Conservation (phyloP, 37 sponge, comb jelly and placozoan species). For the Axinella damicornis region DNA sequence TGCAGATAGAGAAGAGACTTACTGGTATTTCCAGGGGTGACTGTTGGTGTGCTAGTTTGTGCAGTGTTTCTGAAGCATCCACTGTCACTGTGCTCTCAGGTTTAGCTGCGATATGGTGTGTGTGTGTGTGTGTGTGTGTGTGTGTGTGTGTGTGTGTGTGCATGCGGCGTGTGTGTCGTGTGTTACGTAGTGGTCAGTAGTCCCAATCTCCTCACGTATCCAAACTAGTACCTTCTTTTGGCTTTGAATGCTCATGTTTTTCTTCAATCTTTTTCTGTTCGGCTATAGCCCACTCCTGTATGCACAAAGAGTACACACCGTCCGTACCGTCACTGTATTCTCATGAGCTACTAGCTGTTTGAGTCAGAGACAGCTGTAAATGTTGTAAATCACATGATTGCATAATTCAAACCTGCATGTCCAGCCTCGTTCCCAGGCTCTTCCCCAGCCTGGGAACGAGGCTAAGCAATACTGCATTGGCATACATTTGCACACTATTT, state of each 20-base stretch:
- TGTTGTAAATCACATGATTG: too few relatives aligned
- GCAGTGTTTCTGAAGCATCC: slow-evolving; percentile 2
- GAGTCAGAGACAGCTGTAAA: too few relatives aligned
- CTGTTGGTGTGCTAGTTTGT: slow-evolving; percentile 23
- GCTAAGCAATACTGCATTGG: too few relatives aligned
- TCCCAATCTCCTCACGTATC: too few relatives aligned
- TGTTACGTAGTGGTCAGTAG: too few relatives aligned
- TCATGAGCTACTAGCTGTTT: too few relatives aligned
- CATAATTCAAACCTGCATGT: too few relatives aligned
- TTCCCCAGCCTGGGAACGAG: too few relatives aligned
- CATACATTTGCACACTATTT: too few relatives aligned
- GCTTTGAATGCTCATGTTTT: slow-evolving; percentile 29
- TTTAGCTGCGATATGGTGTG: too few relatives aligned
- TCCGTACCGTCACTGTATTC: background rate
- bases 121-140: too few relatives aligned
- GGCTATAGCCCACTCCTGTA: slow-evolving; percentile 74
- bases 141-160: background rate
- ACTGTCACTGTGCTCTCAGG: slow-evolving; percentile 7
- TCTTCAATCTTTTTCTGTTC: slow-evolving; percentile 57
- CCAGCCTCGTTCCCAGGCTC: too few relatives aligned
- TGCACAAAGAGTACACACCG: background rate
- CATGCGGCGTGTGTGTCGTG: background rate
- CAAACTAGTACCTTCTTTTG: slow-evolving; percentile 1
- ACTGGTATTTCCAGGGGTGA: slow-evolving; percentile 36
- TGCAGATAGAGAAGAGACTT: background rate